Base-by-base conservation (phyloP, 2,113 vertebrate species). In the Tetraodon nigroviridis region DNA sequence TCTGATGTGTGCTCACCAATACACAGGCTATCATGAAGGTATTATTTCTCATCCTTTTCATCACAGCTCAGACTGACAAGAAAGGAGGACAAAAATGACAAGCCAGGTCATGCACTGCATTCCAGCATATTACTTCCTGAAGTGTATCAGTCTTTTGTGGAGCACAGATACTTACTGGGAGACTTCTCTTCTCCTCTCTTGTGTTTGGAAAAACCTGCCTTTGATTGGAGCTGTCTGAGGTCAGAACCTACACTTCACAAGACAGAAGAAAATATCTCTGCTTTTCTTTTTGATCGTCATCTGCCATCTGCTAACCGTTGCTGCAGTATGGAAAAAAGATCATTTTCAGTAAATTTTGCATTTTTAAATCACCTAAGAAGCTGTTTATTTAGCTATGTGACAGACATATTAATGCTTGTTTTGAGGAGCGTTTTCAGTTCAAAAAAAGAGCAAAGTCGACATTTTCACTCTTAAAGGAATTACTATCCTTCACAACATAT, bases 181-280 rank as follows among this genome's bases (percentile, higher is more conserved):
- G 53, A 73, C 71, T 67, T 57, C 42, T 67, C 22, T 67, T 53
- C 40, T 67, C 71, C 64, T 57, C 42, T 67, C 22, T 67, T 53
- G 44, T 67, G 55, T 48, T 29, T n/a, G 63, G 41, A 72, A 64
- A 64, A 76, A 50, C 42, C 44, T 1, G 4, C 27, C 63, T 81
- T 79, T 67, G 15, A 7, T 41, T 19, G 69, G 49, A 79, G 68
- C 71, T 73, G 54, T 64, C 46, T 15, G 29, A 60, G 80, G 75
- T 72, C 62, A 73, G 70, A 72, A 61, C 73, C 71, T 69, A 64
- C 60, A 65, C 69, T 61, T 71, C 17, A 13, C 22, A 55, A 73
- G 67, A 71, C 67, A 48, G 55, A 56, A 2, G 7, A 66, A 74
- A 73, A 73, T 69, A 71, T 64, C 60, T 48, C 27, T 10, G 19